Conservation (phyloP, 2,888 invertebrate genomes). For the Ichneumoninae sp. region DNA sequence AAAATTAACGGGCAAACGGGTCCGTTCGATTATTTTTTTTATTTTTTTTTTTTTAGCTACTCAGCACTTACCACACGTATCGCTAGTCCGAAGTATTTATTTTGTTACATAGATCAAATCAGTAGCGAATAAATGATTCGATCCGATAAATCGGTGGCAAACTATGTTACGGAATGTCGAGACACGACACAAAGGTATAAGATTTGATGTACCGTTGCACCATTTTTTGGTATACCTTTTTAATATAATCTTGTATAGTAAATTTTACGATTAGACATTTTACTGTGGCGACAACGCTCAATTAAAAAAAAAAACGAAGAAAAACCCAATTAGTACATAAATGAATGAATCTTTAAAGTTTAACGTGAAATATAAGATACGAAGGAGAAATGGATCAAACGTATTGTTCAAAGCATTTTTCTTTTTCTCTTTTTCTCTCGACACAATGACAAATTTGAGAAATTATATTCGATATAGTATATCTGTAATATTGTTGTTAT, state of each 20-base stretch:
- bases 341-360: slow-evolving; percentile 53
- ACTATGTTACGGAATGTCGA: slow-evolving; percentile 57
- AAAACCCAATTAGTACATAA: slow-evolving; percentile 37
- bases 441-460: slow-evolving; percentile 29
- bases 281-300: slow-evolving; percentile 57
- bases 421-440: slow-evolving; percentile 5
- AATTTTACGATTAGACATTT: slow-evolving; percentile 69
- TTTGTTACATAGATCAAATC: slow-evolving; percentile 59
- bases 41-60: slow-evolving; percentile 18
- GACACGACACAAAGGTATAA: slow-evolving; percentile 56
- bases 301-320: slow-evolving; percentile 35
- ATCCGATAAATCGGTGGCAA: slow-evolving; percentile 38
- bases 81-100: slow-evolving; percentile 66
- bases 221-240: slow-evolving; percentile 70
- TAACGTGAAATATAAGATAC: slow-evolving; percentile 49
- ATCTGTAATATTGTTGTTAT: slow-evolving; percentile 15
- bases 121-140: slow-evolving; percentile 30
- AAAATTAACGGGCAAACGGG: slow-evolving; percentile 39
- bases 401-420: slow-evolving; percentile 10
- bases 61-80: slow-evolving; percentile 59
- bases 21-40: slow-evolving; percentile 20
- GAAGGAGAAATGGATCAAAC: slow-evolving; percentile 27
- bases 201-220: slow-evolving; percentile 67
- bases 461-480: slow-evolving; percentile 24
- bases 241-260: slow-evolving; percentile 72